These are phyloP conservation scores for Excalfactoria chinensis DNA, from an alignment of 2,113 vertebrate genomes.

Conservation along the genomic window DNA sequence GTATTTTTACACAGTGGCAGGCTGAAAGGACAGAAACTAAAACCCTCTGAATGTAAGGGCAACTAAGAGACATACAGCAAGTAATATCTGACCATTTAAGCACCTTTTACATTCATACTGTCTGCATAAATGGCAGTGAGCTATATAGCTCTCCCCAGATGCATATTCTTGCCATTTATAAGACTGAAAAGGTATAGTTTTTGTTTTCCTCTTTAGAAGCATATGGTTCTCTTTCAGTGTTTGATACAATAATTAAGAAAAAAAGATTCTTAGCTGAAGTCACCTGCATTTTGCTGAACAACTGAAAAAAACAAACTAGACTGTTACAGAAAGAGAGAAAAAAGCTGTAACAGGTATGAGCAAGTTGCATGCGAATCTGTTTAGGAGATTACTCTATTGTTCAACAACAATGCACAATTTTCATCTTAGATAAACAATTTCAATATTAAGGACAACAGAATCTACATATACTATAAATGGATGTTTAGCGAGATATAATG, in stretches of 20 bases:
- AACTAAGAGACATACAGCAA: not conserved
- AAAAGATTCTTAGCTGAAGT: not conserved
- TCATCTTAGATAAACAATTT: not conserved
- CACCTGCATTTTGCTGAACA: not conserved
- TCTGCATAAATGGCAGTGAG: not conserved
- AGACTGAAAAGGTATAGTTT: not conserved
- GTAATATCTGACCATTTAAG: not conserved
- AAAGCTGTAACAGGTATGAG: not conserved
- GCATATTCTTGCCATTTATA: not conserved
- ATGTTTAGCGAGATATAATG: not conserved
- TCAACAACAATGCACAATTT: slow-evolving; percentile 14
- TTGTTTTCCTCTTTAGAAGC: not conserved
- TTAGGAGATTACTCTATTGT: slow-evolving; percentile 12
- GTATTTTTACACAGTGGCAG: not conserved
- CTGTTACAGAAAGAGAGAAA: slow-evolving; percentile 13
- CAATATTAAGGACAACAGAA: slow-evolving; percentile 10
- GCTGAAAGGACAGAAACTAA: not conserved
- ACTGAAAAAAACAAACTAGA: not conserved
- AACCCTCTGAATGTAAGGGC: not conserved
- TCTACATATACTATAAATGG: not conserved
- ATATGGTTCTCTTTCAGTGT: not conserved
- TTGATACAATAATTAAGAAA: not conserved
- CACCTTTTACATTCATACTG: fast-evolving
- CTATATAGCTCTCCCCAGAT: not conserved
- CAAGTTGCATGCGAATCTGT: slow-evolving; percentile 14